Evolutionary conservation across 1,140 invertebrate genomes (phyloP), one percentile per base, ranked within the genome.

Genomic region (Drosophila parvula): DNA sequence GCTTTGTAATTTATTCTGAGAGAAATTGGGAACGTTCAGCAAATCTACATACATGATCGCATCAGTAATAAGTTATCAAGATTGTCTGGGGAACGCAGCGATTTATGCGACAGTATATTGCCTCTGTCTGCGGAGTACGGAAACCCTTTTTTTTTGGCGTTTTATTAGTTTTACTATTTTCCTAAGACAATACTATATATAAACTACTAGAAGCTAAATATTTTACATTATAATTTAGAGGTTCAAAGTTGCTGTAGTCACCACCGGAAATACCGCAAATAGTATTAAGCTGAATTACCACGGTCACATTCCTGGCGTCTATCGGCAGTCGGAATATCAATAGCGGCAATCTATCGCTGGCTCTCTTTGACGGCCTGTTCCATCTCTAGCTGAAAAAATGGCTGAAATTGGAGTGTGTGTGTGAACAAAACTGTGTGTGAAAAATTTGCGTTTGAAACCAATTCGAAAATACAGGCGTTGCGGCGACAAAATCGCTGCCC

Each of bases 351-450:
- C 28, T 50, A 50, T 50, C 48, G 48, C 6, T 32, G n/a, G 48
- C n/a, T 32, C 28, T 50, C 10, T 30, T 11, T 32, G 32, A 32
- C 28, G 48, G 48, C 48, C 48, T 32, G 28, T 16, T 3, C 48
- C 48, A 50, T 50, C 48, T 16, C 57, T 62, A 62, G 50, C 57
- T 74, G 69, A 77, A 77, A 78, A 78, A 78, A 78, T 78, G 75
- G 75, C 75, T 78, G 75, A 78, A 77, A 78, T 48, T 40, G 30
- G 27, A 57, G 62, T 53, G 53, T 76, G 71, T 76, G 73, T 60
- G 74, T 78, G 63, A 67, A 68, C 28, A 59, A 77, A 65, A 48
- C 76, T 78, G 74, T 74, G 62, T 64, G 74, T 60, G 73, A 78
- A 77, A 75, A 77, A 55, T 62, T 74, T 62, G 57, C 71, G 45